A percentile compares a stretch with the other conserved stretches of the same genome.
Evolutionary conservation across 2,888 invertebrate genomes (phyloP).

Genomic region (Seira sanloemensis): DNA sequence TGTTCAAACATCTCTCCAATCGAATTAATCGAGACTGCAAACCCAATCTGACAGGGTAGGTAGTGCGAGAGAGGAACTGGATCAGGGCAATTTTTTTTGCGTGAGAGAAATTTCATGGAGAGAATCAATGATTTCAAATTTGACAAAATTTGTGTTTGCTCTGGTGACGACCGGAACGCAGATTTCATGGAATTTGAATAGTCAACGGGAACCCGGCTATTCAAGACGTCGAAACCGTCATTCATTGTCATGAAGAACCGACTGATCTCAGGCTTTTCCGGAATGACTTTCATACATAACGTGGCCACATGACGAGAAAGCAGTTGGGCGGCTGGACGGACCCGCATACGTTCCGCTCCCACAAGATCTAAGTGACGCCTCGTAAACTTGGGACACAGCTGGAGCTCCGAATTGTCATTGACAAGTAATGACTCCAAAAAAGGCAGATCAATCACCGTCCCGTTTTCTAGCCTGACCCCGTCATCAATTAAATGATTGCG

Average conservation of each 20-base stretch:
- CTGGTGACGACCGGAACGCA: not conserved
- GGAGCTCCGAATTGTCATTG: not conserved
- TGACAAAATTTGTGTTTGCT: not conserved
- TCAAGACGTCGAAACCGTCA: conserved; percentile 21
- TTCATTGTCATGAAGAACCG: not conserved
- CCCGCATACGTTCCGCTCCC: conserved; percentile 28
- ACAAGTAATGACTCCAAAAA: not conserved
- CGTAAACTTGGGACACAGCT: conserved; percentile 11
- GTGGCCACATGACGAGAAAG: conserved; percentile 16
- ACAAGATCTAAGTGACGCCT: not conserved
- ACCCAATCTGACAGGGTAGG: conserved; percentile 30
- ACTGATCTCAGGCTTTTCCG: not conserved
- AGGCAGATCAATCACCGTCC: conserved; percentile 27
- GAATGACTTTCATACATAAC: not conserved
- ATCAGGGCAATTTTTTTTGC: not conserved
- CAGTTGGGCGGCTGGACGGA: not conserved
- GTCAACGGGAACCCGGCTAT: not conserved
- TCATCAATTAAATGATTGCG: conserved; percentile 65
- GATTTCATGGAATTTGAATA: not conserved
- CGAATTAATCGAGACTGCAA: not conserved
- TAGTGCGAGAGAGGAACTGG: too few relatives aligned
- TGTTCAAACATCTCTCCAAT: not conserved
- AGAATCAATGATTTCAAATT: not conserved
- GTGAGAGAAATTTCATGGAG: not conserved
- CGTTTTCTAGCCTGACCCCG: conserved; percentile 43